Evolutionary conservation across 92 coral and sea anemone genomes (phyloP), one percentile per base, ranked within the genome.

Genomic region (Zoanthus solanderi): DNA sequence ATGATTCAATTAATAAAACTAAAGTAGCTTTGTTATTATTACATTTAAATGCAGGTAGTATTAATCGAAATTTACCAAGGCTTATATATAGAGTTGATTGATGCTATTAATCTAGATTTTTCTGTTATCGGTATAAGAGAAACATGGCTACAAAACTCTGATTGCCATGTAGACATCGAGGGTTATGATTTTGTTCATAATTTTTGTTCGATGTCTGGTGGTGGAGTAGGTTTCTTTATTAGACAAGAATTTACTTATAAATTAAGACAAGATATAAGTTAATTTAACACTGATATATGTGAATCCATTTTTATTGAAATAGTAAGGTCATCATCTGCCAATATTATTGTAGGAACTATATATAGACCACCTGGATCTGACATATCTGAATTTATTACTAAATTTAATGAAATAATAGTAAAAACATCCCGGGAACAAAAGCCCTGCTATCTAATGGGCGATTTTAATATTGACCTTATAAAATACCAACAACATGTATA

Each of bases 401-500:
- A 52, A 23, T 14, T 52, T 15, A 58, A 79, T 79, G 68, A 79
- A 57, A 53, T 54, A 8, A 65, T 54, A 16, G 23, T 44, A 28
- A 79, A 16, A 34, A 52, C 77, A 14, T 76, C 86, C 8, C 7
- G 56, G 9, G 69, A 46, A n/a, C 79, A 63, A 58, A 87, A 78
- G 71, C 76, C 32, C 11, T 57, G 77, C 57, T 88, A 83, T 73
- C 23, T 88, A 5, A 17, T n/a, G 69, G 69, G 69, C 69, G 69
- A 63, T 15, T 63, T 63, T 15, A 63, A 63, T 6, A 7, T 67
- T 81, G 66, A 83, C 46, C 88, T 83, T 13, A 50, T 87, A 32
- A 66, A 79, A n/a, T 65, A 87, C 34, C 75, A 87, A 56, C 37
- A 17, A 29, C 90, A 87, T 50, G 54, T n/a, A 9, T 44, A 16